Conservation (phyloP, 2,888 invertebrate species). For the Bibio marci region DNA sequence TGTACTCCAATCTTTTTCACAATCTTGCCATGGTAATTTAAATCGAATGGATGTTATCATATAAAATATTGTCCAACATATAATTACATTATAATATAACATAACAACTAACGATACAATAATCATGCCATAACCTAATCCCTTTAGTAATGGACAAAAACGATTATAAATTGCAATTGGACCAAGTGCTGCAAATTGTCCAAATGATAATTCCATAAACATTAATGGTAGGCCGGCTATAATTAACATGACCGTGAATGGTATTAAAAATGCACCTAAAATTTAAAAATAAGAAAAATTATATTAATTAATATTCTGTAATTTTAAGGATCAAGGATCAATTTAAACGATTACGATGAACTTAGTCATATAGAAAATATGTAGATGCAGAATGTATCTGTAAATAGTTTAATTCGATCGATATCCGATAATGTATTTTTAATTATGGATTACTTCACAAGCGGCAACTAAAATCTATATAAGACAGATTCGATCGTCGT, state of each 20-base stretch:
- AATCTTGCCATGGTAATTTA: slow-evolving; percentile 53
- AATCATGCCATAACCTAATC: slow-evolving; percentile 59
- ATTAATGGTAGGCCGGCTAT: slow-evolving; percentile 65
- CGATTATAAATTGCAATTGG: slow-evolving; percentile 66
- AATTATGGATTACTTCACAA: no score
- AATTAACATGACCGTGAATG: slow-evolving; percentile 64
- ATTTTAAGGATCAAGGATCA: not conserved
- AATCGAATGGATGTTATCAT: slow-evolving; percentile 50
- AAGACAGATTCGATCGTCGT: no score
- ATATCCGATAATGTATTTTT: no score
- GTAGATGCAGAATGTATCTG: no score
- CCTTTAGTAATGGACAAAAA: slow-evolving; percentile 52
- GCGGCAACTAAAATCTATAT: no score
- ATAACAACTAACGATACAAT: slow-evolving; percentile 58
- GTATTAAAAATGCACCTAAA: slow-evolving; percentile 65
- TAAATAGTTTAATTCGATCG: no score
- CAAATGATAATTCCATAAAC: slow-evolving; percentile 73
- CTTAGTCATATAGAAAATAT: no score
- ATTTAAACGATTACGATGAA: not conserved
- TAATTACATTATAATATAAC: slow-evolving; percentile 60
- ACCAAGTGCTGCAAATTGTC: slow-evolving; percentile 62
- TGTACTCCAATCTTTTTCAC: slow-evolving; percentile 53
- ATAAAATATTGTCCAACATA: slow-evolving; percentile 63
- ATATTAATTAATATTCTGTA: not conserved
- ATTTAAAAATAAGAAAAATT: slow-evolving; percentile 9